phyloP scores from a whole-genome alignment of 2,113 vertebrate species.

The Psittacula cyanocephala region DNA sequence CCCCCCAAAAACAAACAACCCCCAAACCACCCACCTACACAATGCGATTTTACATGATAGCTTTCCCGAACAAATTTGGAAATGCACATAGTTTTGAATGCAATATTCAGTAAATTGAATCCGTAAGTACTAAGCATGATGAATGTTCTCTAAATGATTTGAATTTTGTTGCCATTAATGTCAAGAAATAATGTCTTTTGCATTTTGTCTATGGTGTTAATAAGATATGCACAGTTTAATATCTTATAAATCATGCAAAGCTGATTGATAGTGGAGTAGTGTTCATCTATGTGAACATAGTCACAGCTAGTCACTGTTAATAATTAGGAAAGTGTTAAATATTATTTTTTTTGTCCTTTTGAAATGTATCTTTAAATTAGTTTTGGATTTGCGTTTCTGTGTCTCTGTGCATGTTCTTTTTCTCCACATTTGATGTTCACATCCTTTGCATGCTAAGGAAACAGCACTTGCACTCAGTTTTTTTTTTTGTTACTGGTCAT shows the following conservation, averaged over 20 bases:
- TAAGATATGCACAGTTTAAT: neutral
- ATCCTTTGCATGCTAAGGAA: neutral
- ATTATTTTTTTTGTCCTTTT: neutral
- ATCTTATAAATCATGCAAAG: neutral
- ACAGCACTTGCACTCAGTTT: neutral
- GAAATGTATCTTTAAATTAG: neutral
- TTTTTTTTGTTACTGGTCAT: neutral
- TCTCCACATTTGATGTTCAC: neutral
- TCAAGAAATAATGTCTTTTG: neutral
- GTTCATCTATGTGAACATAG: neutral
- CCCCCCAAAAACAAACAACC: neutral
- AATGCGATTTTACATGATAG: neutral
- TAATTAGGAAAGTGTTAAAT: neutral
- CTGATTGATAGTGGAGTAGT: neutral
- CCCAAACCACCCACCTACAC: rapidly evolving
- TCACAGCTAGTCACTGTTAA: neutral
- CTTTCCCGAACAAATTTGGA: neutral
- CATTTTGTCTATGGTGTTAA: neutral
- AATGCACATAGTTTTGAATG: neutral
- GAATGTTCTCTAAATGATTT: neutral
- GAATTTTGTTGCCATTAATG: neutral
- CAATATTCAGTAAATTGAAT: neutral
- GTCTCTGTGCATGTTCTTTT: rapidly evolving
- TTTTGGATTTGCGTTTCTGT: neutral
- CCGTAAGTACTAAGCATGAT: neutral